Percentiles rank a stretch among this genome's conserved stretches.
Conservation (phyloP, 1,140 invertebrate species). For the Eumeta japonica region DNA sequence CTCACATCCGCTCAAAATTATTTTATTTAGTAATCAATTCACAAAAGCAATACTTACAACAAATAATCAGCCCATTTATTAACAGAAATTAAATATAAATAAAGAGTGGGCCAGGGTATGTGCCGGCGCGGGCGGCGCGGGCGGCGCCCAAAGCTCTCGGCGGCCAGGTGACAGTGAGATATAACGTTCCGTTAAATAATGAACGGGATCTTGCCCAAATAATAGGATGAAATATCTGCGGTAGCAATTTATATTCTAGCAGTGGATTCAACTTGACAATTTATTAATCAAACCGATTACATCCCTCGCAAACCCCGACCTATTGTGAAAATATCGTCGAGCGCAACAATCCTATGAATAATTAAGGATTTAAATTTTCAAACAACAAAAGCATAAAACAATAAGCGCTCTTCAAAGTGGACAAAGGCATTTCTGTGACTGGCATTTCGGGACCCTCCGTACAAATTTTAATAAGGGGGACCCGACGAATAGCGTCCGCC, state of each 20-base stretch:
- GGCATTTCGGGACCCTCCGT: conserved; percentile 35
- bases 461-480: conserved; percentile 38
- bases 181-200: conserved; percentile 55
- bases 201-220: conserved; percentile 41
- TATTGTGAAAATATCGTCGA: conserved; percentile 57
- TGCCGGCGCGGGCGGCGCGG: too few species aligned
- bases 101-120: too few species aligned
- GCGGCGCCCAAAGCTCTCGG: too few species aligned
- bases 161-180: conserved; percentile 54
- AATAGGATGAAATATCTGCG: conserved; percentile 55
- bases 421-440: conserved; percentile 46
- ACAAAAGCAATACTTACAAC: too few species aligned
- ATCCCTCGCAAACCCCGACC: conserved; percentile 41
- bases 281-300: conserved; percentile 58
- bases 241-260: conserved; percentile 56
- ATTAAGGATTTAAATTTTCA: conserved; percentile 57
- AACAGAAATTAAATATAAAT: too few species aligned
- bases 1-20: too few species aligned
- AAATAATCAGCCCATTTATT: too few species aligned
- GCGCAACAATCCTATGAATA: conserved; percentile 56
- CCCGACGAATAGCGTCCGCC: too few species aligned
- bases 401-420: conserved; percentile 47
- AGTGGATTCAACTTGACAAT: conserved; percentile 57
- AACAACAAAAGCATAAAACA: conserved; percentile 54
- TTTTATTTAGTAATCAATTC: too few species aligned